Base-by-base conservation (phyloP, 2,113 vertebrate genomes). In the Paraplagusia blochii region DNA sequence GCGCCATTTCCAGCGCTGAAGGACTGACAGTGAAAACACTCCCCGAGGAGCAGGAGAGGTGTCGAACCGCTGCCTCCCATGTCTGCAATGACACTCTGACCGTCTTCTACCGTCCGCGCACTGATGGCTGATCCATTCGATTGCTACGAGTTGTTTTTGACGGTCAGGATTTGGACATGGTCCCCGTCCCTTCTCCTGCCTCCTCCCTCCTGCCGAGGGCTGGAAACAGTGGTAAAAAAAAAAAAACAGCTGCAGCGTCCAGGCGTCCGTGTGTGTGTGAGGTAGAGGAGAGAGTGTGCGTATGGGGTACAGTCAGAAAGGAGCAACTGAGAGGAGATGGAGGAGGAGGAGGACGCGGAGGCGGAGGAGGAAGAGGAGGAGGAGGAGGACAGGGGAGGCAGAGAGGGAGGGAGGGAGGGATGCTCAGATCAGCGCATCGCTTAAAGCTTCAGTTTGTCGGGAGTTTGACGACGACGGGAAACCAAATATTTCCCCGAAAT, bases 1-100 rank as follows among this genome's bases (percentile, higher is more conserved):
- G 63, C 88, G 89, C 89, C 90, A 90, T 91, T 90, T 88, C 84
- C 89, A 88, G 88, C 84, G 88, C 81, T 77, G 81, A 89, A 87
- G 87, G 85, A 88, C 87, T 86, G 88, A 88, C 87, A 76, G 86
- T 74, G 85, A 70, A 85, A 83, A 86, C 82, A 80, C 81, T 88
- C 84, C 87, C 85, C 72, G 33, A 82, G 86, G 87, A 84, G 74
- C 81, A 72, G 82, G 77, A 72, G 56, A 86, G 84, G 84, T 76
- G 79, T 74, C 76, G 81, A 63, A 69, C 85, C 60, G 81, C 82
- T 56, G 83, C 71, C 72, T 85, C 84, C 83, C 86, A 85, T 87
- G 84, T 79, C 88, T 83, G 76, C 83, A 84, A 80, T 86, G 84
- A 89, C 87, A 86, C 80, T 85, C 77, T 84, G 79, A 90, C 87